phyloP scores from a whole-genome alignment of 2,888 invertebrate species.

The Molanna angustata region DNA sequence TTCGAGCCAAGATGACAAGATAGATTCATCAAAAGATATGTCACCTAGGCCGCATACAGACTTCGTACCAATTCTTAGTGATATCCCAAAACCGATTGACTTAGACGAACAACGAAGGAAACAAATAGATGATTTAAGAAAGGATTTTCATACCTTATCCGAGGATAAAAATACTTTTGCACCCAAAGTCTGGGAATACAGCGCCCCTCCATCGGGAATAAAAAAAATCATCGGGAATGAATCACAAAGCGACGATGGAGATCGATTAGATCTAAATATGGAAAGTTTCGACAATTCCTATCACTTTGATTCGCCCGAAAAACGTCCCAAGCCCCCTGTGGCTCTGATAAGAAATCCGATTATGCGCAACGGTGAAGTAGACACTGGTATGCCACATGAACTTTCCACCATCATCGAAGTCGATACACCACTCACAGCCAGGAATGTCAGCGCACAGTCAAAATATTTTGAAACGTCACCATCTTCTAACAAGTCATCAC shows the following conservation, averaged over 20 bases:
- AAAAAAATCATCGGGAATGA: too few relatives aligned
- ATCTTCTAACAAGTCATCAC: slow-evolving; percentile 1
- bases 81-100: slow-evolving; percentile 28
- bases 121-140: slow-evolving; percentile 3
- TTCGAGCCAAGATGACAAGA: slow-evolving; percentile 7
- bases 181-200: slow-evolving; percentile 7
- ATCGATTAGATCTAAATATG: too few relatives aligned
- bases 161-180: slow-evolving; percentile 5
- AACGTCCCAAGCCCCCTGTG: slow-evolving; percentile 18
- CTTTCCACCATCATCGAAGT: slow-evolving; percentile 67
- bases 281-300: slow-evolving; percentile 17
- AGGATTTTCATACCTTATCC: slow-evolving; percentile 1
- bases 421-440: slow-evolving; percentile 62
- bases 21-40: slow-evolving; percentile 2
- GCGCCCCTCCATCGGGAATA: slow-evolving; percentile 2
- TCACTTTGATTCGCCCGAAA: not conserved
- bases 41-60: too few relatives aligned
- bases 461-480: slow-evolving; percentile 12
- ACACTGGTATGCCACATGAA: slow-evolving; percentile 51
- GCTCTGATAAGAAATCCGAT: slow-evolving; percentile 21
- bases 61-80: slow-evolving; percentile 23
- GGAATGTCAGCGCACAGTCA: slow-evolving; percentile 36
- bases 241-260: not conserved
- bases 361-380: slow-evolving; percentile 17
- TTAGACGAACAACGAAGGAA: slow-evolving; percentile 2